Evolutionary conservation across 2,888 invertebrate species (phyloP).

Genomic region (Plutella xylostella): DNA sequence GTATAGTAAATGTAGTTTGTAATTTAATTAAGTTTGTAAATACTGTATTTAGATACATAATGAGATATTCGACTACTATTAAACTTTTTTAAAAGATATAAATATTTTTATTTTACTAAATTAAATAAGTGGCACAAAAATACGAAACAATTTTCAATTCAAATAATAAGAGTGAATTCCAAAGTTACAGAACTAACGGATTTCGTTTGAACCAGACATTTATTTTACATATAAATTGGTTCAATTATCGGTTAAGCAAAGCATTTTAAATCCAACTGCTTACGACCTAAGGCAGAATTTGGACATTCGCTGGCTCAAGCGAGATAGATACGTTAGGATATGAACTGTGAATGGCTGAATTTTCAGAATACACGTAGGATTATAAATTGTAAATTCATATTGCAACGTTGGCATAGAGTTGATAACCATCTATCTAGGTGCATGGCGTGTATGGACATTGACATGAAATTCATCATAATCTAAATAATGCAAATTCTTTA

Average conservation of each 20-base stretch:
- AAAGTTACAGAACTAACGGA: too few species aligned
- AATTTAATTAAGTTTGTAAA: constrained; percentile 52
- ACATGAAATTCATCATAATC: neutral
- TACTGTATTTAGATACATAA: constrained; percentile 64
- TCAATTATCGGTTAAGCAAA: too few species aligned
- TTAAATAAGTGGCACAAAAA: too few species aligned
- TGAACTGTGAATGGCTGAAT: constrained; percentile 20
- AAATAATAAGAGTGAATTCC: too few species aligned
- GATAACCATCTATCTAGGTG: too few species aligned
- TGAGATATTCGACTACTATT: constrained; percentile 60
- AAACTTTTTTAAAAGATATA: constrained; percentile 42
- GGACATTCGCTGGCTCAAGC: neutral
- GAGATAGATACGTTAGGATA: constrained; percentile 4
- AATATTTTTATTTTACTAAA: neutral
- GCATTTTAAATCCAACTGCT: neutral
- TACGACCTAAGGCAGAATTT: neutral
- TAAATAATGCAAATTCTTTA: neutral
- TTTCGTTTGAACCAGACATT: too few species aligned
- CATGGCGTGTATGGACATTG: neutral
- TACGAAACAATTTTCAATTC: too few species aligned
- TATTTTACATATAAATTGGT: too few species aligned
- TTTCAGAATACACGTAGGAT: constrained; percentile 10
- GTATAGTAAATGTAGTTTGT: constrained; percentile 25
- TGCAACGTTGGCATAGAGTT: constrained; percentile 1
- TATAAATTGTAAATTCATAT: constrained; percentile 8